Percentiles rank a stretch among this genome's conserved stretches.
These are phyloP conservation scores for Tetanocera ferruginea DNA, from an alignment of 2,888 invertebrate genomes.

Conservation along the genomic window DNA sequence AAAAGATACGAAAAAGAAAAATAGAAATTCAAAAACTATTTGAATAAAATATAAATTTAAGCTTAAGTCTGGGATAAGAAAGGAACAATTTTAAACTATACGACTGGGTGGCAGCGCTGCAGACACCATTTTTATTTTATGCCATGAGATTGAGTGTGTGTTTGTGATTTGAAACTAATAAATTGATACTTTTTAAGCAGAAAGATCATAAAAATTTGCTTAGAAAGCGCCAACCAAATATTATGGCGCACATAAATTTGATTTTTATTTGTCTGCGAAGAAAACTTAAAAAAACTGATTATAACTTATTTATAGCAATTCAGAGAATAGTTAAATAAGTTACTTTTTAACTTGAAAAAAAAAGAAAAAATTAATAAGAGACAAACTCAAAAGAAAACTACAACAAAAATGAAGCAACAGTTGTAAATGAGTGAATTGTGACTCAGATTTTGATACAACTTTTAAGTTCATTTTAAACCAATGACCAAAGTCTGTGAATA, in stretches of 20 bases:
- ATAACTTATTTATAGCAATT: no score
- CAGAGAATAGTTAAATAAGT: no score
- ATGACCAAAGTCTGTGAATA: no score
- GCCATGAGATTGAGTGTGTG: background rate
- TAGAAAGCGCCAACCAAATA: background rate
- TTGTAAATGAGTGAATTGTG: no score
- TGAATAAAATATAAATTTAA: slow-evolving; percentile 2
- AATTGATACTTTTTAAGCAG: background rate
- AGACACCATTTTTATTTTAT: background rate
- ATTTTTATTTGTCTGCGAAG: slow-evolving; percentile 15
- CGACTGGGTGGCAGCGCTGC: background rate
- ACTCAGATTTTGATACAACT: no score
- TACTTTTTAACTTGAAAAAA: no score
- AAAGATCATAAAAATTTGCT: background rate
- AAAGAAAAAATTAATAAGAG: no score
- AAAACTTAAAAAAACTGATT: background rate
- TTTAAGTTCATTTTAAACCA: no score
- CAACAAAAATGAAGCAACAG: no score
- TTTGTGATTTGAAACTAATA: background rate
- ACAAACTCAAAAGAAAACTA: no score
- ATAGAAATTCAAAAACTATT: background rate
- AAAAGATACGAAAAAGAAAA: slow-evolving; percentile 29
- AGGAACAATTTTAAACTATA: background rate
- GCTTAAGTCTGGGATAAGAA: background rate
- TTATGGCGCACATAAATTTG: background rate